phyloP scores from a whole-genome alignment of 2,888 invertebrate genomes.

The Seladonia tumulorum region DNA sequence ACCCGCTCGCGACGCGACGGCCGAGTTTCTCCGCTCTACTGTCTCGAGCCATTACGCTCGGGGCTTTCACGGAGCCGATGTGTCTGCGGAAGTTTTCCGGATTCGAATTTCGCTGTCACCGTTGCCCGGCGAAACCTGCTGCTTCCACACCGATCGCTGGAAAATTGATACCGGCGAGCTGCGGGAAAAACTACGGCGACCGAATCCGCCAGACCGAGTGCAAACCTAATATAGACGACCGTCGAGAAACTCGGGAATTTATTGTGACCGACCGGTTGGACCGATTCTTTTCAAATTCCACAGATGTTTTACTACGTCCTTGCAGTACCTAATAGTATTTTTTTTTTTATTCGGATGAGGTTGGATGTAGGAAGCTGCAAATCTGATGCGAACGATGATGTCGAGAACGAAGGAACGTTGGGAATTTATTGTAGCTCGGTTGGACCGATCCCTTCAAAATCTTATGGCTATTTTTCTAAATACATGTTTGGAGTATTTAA shows the following conservation, averaged over 20 bases:
- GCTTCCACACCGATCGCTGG: neutral
- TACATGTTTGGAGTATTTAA: too few relatives aligned
- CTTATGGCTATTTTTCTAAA: too few relatives aligned
- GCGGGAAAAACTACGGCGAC: neutral
- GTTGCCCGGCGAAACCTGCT: neutral
- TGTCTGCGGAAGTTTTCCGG: slow-evolving; percentile 23
- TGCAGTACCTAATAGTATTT: neutral
- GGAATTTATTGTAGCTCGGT: neutral
- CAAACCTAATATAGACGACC: neutral
- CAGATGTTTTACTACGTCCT: neutral
- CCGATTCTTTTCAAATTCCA: neutral
- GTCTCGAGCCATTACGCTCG: slow-evolving; percentile 41
- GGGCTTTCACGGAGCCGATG: neutral
- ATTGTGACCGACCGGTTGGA: neutral
- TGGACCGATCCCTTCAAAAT: neutral
- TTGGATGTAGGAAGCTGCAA: neutral
- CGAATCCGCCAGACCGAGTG: neutral
- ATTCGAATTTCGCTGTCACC: slow-evolving; percentile 17
- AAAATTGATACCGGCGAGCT: slow-evolving; percentile 4
- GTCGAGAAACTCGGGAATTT: neutral
- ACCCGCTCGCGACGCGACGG: neutral
- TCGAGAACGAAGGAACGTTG: too few relatives aligned
- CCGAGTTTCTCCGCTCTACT: slow-evolving; percentile 20
- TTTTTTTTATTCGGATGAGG: neutral
- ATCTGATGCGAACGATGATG: too few relatives aligned